Evolutionary conservation across 2,797 vertebrate genomes (phyloP).

Genomic region (Bufotes viridis): DNA sequence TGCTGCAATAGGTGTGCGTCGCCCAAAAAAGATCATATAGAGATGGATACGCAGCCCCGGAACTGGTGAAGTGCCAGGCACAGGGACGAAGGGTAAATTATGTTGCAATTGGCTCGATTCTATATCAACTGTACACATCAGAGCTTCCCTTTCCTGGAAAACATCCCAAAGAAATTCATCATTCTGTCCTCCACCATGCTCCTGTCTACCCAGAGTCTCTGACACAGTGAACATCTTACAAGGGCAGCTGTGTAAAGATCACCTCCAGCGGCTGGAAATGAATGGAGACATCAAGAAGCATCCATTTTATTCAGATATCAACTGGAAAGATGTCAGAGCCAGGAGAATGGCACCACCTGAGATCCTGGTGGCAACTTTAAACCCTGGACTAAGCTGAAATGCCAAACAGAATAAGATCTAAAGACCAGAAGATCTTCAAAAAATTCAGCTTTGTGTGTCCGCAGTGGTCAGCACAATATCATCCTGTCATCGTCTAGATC

Average conservation of each 20-base stretch:
- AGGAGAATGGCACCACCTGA: neutral
- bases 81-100: neutral
- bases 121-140: neutral
- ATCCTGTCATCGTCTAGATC: neutral
- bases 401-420: neutral
- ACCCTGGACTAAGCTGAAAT: neutral
- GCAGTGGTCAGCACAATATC: neutral
- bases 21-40: neutral
- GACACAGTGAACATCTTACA: neutral
- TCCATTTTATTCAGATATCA: neutral
- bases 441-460: neutral
- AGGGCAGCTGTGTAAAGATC: neutral
- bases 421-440: neutral
- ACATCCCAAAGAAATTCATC: neutral
- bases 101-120: neutral
- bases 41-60: neutral
- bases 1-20: neutral
- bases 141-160: neutral
- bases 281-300: neutral
- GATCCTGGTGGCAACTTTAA: neutral
- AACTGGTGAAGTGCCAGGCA: neutral
- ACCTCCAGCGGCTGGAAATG: neutral
- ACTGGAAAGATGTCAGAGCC: neutral
- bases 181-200: neutral
- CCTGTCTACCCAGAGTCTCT: neutral